Evolutionary conservation across 2,888 invertebrate genomes (phyloP), one percentile per base, ranked within the genome.

Genomic region (Noctuana brunneofusca): DNA sequence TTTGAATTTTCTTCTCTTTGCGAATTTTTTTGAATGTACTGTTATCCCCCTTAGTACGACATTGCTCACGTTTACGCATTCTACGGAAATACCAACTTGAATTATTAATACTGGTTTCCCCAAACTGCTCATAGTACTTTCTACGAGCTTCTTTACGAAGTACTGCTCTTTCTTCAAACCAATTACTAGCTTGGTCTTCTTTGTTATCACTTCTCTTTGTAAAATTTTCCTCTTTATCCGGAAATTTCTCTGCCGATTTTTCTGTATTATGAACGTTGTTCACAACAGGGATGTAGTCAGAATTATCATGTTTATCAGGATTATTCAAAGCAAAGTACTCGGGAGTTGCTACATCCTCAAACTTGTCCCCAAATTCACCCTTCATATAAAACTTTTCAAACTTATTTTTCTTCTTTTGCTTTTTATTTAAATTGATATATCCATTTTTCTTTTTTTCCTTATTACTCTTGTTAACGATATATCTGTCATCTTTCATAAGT

Each of bases 361-460:
- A 89, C 20, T 70, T 89, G 86, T 69, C 84, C 84, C 67, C 87
- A 69, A 58, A 84, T 22, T 86, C 88, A 27, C 84, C 86, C 68
- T 90, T 90, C 80, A 88, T 85, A 74, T 89, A 87, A 85, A 87
- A 90, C 65, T 88, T 84, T 67, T 89, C 88, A 73, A 89, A 86
- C 69, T 88, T 89, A 70, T 87, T 86, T 66, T 77, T 83, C 56
- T 87, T 81, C 67, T 90, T 90, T 69, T 86, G 87, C 66, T 86
- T 91, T 68, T 87, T 89, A 66, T 84, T 79, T 58, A 74, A 69
- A 68, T 87, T 88, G 64, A 82, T 83, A 41, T 84, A 80, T 54
- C 86, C 86, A 57, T 80, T 72, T 72, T 85, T 90, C 71, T 86
- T 89, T 65, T 76, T 81, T 22, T 85, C 86, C 66, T 77, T 73